Conservation (phyloP, 1,140 invertebrate species). For the Prorops nasuta region DNA sequence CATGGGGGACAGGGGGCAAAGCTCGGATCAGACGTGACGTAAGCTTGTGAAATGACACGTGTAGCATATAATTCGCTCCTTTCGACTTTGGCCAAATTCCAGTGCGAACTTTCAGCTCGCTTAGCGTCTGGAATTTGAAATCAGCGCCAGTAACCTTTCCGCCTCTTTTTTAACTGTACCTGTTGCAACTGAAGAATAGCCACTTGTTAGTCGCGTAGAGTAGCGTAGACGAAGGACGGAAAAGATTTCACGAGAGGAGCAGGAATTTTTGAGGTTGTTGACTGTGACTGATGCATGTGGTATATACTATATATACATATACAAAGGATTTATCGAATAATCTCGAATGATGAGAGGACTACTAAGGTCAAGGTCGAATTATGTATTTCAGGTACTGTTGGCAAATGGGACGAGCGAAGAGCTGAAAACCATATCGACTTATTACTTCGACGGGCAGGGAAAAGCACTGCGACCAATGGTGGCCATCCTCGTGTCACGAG, state of each 20-base stretch:
- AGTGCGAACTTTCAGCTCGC: constrained; percentile 30
- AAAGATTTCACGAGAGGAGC: too few relatives aligned
- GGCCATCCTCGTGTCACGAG: constrained; percentile 85
- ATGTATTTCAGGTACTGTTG: constrained; percentile 72
- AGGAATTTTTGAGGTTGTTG: too few relatives aligned
- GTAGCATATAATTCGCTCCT: constrained; percentile 18
- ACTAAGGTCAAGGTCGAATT: too few relatives aligned
- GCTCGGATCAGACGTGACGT: constrained; percentile 8
- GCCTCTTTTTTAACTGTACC: neutral
- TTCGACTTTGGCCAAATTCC: constrained; percentile 39
- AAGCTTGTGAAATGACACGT: constrained; percentile 12
- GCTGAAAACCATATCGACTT: constrained; percentile 83
- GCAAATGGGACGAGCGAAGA: constrained; percentile 77
- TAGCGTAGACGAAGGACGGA: constrained; percentile 6
- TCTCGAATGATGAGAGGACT: too few relatives aligned
- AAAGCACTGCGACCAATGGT: constrained; percentile 94
- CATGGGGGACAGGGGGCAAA: neutral
- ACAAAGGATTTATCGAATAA: too few relatives aligned
- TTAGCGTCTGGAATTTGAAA: constrained; percentile 28
- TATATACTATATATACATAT: too few relatives aligned
- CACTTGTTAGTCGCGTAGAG: constrained; percentile 11
- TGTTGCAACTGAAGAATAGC: too few relatives aligned
- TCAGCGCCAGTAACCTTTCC: neutral
- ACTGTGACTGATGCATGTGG: too few relatives aligned
- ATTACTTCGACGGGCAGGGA: constrained; percentile 96